phyloP scores from a whole-genome alignment of 2,797 vertebrate species.

The Alfaro cultratus region DNA sequence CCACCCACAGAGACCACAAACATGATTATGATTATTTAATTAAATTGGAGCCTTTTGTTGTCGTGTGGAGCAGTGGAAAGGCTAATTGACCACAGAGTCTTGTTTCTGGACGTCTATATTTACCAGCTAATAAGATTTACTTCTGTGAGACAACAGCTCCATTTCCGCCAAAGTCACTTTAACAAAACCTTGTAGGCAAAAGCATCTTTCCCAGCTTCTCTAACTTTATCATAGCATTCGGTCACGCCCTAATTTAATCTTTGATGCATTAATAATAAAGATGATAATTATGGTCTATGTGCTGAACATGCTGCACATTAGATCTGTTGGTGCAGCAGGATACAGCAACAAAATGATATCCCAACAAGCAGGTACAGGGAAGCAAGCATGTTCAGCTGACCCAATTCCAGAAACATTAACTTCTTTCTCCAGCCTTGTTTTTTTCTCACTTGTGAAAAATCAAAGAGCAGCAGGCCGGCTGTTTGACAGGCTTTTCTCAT shows the following conservation, averaged over 20 bases:
- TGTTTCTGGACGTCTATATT: conserved; percentile 20
- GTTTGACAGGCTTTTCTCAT: conserved; percentile 27
- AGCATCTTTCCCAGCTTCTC: conserved; percentile 3
- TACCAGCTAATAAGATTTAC: conserved; percentile 20
- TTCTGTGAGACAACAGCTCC: conserved; percentile 20
- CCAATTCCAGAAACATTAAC: conserved; percentile 18
- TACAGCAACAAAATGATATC: conserved; percentile 20
- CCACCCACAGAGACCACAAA: background rate
- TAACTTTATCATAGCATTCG: background rate
- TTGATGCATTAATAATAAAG: background rate
- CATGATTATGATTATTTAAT: background rate
- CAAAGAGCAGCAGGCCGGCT: conserved; percentile 30
- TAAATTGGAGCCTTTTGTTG: background rate
- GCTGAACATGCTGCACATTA: conserved; percentile 1
- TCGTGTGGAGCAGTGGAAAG: background rate
- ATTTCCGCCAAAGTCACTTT: conserved; percentile 18
- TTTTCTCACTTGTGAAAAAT: conserved; percentile 10
- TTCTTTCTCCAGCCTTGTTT: conserved; percentile 16
- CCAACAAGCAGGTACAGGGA: conserved; percentile 19
- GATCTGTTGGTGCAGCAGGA: conserved; percentile 24
- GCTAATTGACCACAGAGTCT: conserved; percentile 1
- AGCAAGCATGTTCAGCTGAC: conserved; percentile 24
- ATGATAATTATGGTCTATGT: background rate
- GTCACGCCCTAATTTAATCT: conserved; percentile 6
- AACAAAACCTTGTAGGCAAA: background rate